Evolutionary conservation across 2,797 vertebrate species (phyloP).

Genomic region (Euthynnus affinis): DNA sequence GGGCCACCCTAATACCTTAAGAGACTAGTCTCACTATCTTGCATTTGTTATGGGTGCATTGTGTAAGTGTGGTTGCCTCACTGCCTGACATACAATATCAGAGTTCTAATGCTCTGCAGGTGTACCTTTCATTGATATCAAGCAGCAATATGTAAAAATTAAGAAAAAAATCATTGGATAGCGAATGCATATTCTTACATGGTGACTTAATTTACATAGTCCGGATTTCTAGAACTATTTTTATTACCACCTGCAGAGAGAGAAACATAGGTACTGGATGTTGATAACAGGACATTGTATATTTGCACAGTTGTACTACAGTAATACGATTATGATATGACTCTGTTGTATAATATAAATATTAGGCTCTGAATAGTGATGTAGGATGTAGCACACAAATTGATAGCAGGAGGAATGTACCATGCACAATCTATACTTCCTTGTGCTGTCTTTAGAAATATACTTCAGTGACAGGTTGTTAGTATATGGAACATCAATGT

Average conservation of each 20-base stretch:
- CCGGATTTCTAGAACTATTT: conserved; percentile 8
- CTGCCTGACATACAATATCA: conserved; percentile 2
- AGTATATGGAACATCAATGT: conserved; percentile 42
- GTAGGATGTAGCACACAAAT: conserved; percentile 25
- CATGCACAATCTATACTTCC: neutral
- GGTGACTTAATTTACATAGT: conserved; percentile 2
- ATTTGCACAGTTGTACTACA: neutral
- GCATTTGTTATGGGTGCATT: conserved; percentile 63
- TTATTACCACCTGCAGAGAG: neutral
- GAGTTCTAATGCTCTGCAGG: neutral
- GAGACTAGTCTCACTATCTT: conserved; percentile 69
- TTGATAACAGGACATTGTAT: conserved; percentile 11
- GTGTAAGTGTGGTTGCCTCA: conserved; percentile 54
- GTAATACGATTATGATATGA: conserved; percentile 10
- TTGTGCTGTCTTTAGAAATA: conserved; percentile 24
- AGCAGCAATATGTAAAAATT: neutral
- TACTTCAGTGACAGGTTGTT: conserved; percentile 47
- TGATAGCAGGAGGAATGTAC: conserved; percentile 34
- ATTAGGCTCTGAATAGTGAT: conserved; percentile 39
- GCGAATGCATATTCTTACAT: neutral
- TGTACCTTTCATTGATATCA: conserved; percentile 7
- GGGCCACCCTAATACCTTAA: conserved; percentile 80
- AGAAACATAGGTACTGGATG: neutral
- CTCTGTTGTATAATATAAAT: conserved; percentile 3
- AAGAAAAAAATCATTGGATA: neutral